phyloP scores from a whole-genome alignment of 2,888 invertebrate genomes.

The Lumbricus terrestris region DNA sequence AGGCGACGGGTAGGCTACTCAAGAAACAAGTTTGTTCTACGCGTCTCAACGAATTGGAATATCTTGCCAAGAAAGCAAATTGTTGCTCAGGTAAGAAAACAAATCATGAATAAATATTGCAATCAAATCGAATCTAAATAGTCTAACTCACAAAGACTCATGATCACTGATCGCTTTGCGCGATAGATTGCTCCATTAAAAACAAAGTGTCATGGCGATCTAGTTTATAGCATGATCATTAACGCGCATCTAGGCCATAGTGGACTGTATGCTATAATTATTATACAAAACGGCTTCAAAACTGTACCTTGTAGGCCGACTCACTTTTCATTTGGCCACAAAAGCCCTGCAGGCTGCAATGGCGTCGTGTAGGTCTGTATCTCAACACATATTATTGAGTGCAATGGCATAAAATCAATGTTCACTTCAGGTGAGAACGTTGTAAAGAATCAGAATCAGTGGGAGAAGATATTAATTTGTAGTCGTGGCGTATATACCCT shows the following conservation, averaged over 20 bases:
- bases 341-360: too few species aligned
- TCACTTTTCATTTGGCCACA: too few species aligned
- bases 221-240: too few species aligned
- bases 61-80: not conserved
- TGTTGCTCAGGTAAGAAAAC: not conserved
- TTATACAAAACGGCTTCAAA: too few species aligned
- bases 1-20: too few species aligned
- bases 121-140: not conserved
- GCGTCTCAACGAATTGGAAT: not conserved
- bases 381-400: too few species aligned
- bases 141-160: too few species aligned
- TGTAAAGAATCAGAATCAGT: not conserved
- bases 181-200: too few species aligned
- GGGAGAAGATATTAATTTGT: not conserved
- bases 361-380: not conserved
- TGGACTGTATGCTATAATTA: not conserved
- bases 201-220: too few species aligned
- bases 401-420: not conserved
- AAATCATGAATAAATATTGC: not conserved
- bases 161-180: too few species aligned
- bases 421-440: not conserved
- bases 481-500: too few species aligned
- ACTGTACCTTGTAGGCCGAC: too few species aligned
- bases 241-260: not conserved
- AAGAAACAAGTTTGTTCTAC: not conserved